Evolutionary conservation across 2,888 invertebrate species (phyloP), one percentile per base, ranked within the genome.

Genomic region (Bellardia pandia): DNA sequence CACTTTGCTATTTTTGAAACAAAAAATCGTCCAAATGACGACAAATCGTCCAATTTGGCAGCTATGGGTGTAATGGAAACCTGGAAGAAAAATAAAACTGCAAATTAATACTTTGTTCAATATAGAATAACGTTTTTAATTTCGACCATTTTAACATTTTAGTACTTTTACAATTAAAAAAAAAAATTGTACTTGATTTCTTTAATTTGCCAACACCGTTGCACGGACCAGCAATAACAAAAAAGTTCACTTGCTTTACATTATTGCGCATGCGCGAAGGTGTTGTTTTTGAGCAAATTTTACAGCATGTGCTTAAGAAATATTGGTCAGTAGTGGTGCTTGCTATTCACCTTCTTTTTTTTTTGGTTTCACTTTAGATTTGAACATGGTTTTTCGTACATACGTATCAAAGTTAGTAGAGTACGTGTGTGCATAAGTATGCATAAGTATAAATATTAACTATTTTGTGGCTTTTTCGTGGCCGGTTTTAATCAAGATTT

Each of bases 401-500:
- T 3, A 11, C n/a, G 33, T 11, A 16, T 30, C 45, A 45, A 11
- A 13, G 13, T 13, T 45, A 23, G 45, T 45, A 45, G 1, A 30
- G 60, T 33, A 33, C 16, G 62, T 62, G 62, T 62, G 33, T 37
- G 33, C 4, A 45, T 13, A 45, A 64, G 64, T 66, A 30, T 71
- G 53, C n/a, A n/a, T 66, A 30, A 56, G 53, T 71, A 62, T 62
- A 42, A 60, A 51, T 40, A 33, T 53, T 60, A 42, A 62, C 16
- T 42, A 64, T 77, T 72, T 84, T 69, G 83, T 86, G 72, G 76
- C 53, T 76, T 79, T 86, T 86, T 86, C 83, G 85, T 81, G 85
- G 87, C 87, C 87, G 85, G 87, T 87, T 87, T 87, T 87, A 82
- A 87, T 87, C 87, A 85, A 87, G 85, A 87, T 87, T 82, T 85